phyloP scores from a whole-genome alignment of 2,113 vertebrate genomes.

The Elephas maximus region DNA sequence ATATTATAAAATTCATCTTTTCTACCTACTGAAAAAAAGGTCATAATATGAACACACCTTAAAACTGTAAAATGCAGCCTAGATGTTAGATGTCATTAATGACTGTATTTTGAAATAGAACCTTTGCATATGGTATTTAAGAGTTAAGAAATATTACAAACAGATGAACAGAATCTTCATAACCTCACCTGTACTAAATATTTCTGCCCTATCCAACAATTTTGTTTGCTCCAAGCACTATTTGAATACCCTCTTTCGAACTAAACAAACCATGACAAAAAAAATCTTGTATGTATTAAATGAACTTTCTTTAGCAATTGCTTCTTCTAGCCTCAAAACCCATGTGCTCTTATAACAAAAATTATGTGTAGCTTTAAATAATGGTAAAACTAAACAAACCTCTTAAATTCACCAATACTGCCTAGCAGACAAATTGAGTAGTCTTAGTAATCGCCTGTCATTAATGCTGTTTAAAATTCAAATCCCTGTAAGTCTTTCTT shows the following conservation, averaged over 20 bases:
- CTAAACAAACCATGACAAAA: not conserved
- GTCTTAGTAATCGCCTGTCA: constrained; percentile 80
- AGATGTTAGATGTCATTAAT: not conserved
- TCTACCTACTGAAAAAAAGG: not conserved
- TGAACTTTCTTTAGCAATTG: constrained; percentile 66
- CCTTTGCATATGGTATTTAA: not conserved
- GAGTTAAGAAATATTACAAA: not conserved
- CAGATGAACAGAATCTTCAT: not conserved
- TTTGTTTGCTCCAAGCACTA: constrained; percentile 1
- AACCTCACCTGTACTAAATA: not conserved
- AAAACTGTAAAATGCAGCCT: not conserved
- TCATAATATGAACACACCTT: not conserved
- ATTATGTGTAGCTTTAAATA: constrained; percentile 75
- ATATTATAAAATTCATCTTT: not conserved
- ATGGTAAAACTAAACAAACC: constrained; percentile 76
- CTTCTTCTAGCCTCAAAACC: constrained; percentile 48
- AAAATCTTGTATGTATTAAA: constrained; percentile 19
- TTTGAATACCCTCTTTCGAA: not conserved
- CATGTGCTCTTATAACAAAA: constrained; percentile 80
- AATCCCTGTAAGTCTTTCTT: constrained; percentile 79
- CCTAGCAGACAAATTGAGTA: constrained; percentile 66
- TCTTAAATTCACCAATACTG: constrained; percentile 80
- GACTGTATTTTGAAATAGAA: not conserved
- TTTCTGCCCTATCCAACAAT: not conserved
- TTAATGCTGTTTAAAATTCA: constrained; percentile 78